phyloP scores from a whole-genome alignment of 2,888 invertebrate species.

The Choristoneura rosaceana region DNA sequence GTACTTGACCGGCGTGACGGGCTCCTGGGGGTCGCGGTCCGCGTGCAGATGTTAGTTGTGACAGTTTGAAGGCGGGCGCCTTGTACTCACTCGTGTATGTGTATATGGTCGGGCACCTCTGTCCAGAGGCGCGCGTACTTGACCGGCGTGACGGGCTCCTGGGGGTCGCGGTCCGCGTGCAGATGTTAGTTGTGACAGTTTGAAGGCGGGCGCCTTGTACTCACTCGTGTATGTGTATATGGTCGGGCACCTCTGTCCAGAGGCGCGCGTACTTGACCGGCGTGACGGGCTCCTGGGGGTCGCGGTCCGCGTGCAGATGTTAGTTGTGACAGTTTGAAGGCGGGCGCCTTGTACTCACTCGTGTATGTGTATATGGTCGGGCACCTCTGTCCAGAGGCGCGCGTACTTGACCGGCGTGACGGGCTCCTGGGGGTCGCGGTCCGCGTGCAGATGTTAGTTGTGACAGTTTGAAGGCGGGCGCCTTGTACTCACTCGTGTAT shows the following conservation, averaged over 20 bases:
- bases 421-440: constrained; percentile 98
- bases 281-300: constrained; percentile 99
- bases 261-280: constrained; percentile 99
- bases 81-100: constrained; percentile 94
- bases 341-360: constrained; percentile 90
- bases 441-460: too few relatives aligned
- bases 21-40: constrained; percentile 99
- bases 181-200: too few relatives aligned
- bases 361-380: constrained; percentile 96
- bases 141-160: constrained; percentile 99
- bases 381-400: constrained; percentile 98
- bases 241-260: constrained; percentile 98
- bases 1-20: constrained; percentile 99
- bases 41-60: too few relatives aligned
- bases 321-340: too few relatives aligned
- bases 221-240: constrained; percentile 97
- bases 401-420: constrained; percentile 99
- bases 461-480: too few relatives aligned
- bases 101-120: constrained; percentile 97
- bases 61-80: too few relatives aligned
- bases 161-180: too few relatives aligned
- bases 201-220: constrained; percentile 82
- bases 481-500: constrained; percentile 93
- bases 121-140: constrained; percentile 99
- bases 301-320: too few relatives aligned